Percentiles rank a stretch among this genome's conserved stretches.
Evolutionary conservation across 2,888 invertebrate species (phyloP).

Genomic region (Ophraella communa): DNA sequence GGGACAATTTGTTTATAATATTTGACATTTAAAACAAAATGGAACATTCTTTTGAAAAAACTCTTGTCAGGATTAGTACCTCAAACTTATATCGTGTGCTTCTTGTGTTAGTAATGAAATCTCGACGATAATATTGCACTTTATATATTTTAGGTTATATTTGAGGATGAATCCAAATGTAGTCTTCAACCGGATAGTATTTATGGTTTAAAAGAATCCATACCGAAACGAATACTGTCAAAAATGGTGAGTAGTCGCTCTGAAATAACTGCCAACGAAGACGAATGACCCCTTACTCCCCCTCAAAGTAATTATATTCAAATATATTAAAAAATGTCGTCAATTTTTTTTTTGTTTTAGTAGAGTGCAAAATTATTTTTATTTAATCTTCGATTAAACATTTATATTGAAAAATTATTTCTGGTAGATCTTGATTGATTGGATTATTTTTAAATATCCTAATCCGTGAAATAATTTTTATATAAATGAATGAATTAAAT

Average conservation of each 20-base stretch:
- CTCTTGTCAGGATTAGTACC: too few species aligned
- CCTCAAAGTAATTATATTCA: slow-evolving; percentile 22
- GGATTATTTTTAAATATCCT: too few species aligned
- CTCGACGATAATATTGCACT: slow-evolving; percentile 50
- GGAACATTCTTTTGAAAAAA: too few species aligned
- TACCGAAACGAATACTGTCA: slow-evolving; percentile 64
- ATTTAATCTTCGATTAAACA: neutral
- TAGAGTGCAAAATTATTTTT: neutral
- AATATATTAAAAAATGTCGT: slow-evolving; percentile 2
- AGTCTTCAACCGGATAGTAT: slow-evolving; percentile 63
- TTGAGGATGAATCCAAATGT: slow-evolving; percentile 61
- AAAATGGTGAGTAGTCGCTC: slow-evolving; percentile 60
- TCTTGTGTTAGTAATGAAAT: too few species aligned
- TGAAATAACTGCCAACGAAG: slow-evolving; percentile 21
- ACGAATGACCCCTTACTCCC: slow-evolving; percentile 10
- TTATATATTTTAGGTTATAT: slow-evolving; percentile 60
- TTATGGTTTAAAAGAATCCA: slow-evolving; percentile 63
- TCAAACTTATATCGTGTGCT: too few species aligned
- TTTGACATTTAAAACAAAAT: too few species aligned
- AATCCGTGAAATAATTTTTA: too few species aligned
- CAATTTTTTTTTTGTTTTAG: neutral
- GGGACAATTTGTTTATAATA: too few species aligned
- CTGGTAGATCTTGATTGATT: too few species aligned
- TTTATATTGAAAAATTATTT: neutral
- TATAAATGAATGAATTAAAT: too few species aligned